Evolutionary conservation across 2,797 vertebrate genomes (phyloP).

Genomic region (Xyrichtys novacula): DNA sequence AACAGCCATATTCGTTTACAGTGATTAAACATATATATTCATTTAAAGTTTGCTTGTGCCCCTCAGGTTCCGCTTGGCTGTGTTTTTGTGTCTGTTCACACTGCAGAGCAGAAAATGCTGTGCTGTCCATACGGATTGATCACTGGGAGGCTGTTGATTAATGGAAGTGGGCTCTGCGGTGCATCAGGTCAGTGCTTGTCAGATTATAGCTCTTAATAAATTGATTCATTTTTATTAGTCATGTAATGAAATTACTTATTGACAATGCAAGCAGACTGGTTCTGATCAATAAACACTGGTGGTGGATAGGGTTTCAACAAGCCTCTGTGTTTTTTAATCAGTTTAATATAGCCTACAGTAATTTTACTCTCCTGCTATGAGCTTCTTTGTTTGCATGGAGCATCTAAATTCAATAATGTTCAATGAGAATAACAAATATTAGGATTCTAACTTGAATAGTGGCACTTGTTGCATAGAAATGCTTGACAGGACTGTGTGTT

Average conservation of each 20-base stretch:
- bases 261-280: constrained; percentile 60
- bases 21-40: background rate
- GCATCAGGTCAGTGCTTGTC: constrained; percentile 71
- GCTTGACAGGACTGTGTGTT: too few relatives aligned
- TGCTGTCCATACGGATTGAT: constrained; percentile 53
- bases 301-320: constrained; percentile 54
- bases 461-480: too few relatives aligned
- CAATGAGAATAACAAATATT: too few relatives aligned
- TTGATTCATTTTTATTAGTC: constrained; percentile 78
- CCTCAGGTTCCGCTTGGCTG: background rate
- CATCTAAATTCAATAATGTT: background rate
- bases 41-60: background rate
- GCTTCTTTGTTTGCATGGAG: background rate
- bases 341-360: background rate
- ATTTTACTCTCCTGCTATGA: background rate
- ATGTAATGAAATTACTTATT: constrained; percentile 77
- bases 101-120: constrained; percentile 34
- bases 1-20: background rate
- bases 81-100: constrained; percentile 11
- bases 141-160: constrained; percentile 63
- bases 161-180: constrained; percentile 65
- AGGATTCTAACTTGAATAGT: too few relatives aligned
- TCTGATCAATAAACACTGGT: constrained; percentile 72
- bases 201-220: constrained; percentile 77
- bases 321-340: constrained; percentile 6